Evolutionary conservation across 2,113 vertebrate species (phyloP), one percentile per base, ranked within the genome.

Genomic region (Microcebus jonahi): DNA sequence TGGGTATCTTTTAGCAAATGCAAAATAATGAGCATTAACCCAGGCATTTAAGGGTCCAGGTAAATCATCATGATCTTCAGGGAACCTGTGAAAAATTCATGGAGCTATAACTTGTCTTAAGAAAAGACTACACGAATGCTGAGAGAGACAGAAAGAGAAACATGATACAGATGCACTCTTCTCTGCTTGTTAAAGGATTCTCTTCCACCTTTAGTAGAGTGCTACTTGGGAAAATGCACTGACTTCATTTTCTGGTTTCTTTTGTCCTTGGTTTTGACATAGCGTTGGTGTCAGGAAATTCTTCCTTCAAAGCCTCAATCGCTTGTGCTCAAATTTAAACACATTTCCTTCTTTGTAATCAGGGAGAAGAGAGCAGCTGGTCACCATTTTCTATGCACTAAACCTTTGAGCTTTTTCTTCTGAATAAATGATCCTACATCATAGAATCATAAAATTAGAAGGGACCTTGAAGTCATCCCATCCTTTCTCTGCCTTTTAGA

Each of bases 331-430:
- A 81, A 73, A 80, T 90, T 90, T 95, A 93, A 97, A 87, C 68
- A 89, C 29, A 81, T 90, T 96, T 95, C 87, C 70, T 95, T 75
- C 85, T 93, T 63, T 95, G 93, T 88, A 94, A 93, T 97, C 97
- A 93, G 70, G 6, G 34, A 48, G 53, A 27, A 71, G 21, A 63
- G 45, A 87, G 65, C 89, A 97, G 93, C 90, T 97, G 93, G 75
- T 88, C 91, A 92, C 96, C 83, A 36, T 95, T 96, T 93, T 96
- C 70, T 63, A 20, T 3, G 36, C 6, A 36, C 63, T 50, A 57
- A 81, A 53, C 76, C 68, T 90, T 87, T 61, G 48, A 93, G 29
- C 23, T 27, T 82, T 88, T 83, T 93, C 82, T 94, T 90, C 31
- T 67, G 88, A 88, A 89, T 70, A 95, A 96, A 91, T 71, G 82